phyloP scores from a whole-genome alignment of 2,888 invertebrate species.

The Synanthedon vespiformis region DNA sequence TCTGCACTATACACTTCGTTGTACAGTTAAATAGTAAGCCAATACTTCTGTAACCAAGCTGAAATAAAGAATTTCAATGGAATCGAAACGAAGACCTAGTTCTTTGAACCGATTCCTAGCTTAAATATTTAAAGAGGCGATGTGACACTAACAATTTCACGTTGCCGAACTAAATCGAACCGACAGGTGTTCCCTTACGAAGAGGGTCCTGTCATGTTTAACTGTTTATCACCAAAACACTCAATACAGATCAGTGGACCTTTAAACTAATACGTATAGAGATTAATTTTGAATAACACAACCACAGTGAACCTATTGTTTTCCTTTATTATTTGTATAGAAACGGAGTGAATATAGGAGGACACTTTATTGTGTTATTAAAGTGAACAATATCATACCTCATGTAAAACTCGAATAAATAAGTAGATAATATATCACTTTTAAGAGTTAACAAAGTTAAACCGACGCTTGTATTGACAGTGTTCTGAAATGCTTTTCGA shows the following conservation, averaged over 20 bases:
- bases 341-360: not conserved
- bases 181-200: slow-evolving; percentile 6
- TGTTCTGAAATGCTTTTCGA: no score
- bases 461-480: no score
- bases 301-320: not conserved
- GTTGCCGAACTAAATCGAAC: slow-evolving; percentile 1
- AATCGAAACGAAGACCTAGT: no score
- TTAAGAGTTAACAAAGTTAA: no score
- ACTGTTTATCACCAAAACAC: not conserved
- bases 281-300: not conserved
- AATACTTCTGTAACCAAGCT: no score
- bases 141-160: not conserved
- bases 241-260: not conserved
- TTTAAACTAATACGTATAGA: not conserved
- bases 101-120: not conserved
- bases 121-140: not conserved
- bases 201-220: slow-evolving; percentile 5
- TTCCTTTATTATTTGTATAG: not conserved
- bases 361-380: not conserved
- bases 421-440: no score
- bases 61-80: no score
- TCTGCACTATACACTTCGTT: no score
- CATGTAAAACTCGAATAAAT: no score
- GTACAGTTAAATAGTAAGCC: no score
- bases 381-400: not conserved